These are phyloP conservation scores for Cairina moschata DNA, from an alignment of 2,113 vertebrate species.

Conservation along the genomic window DNA sequence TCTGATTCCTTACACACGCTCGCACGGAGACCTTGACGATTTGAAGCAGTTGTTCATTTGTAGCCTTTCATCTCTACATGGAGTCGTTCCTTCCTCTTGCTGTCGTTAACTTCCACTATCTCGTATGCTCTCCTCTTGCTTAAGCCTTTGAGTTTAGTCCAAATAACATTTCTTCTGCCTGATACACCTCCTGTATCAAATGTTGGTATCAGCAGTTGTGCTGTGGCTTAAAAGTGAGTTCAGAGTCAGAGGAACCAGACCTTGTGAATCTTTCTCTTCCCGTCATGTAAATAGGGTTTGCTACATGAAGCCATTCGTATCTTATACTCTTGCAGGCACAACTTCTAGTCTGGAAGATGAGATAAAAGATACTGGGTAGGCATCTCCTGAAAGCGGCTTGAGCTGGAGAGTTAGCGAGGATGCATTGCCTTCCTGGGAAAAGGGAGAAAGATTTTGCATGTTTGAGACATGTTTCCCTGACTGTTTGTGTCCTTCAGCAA, in stretches of 20 bases:
- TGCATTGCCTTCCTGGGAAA: background rate
- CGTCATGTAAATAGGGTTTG: background rate
- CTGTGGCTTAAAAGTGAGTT: background rate
- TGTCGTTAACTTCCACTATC: background rate
- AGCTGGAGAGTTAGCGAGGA: background rate
- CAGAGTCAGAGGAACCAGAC: background rate
- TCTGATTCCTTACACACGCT: accelerated
- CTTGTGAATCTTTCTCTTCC: background rate
- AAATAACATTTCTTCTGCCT: background rate
- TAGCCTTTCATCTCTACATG: background rate
- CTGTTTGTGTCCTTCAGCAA: background rate
- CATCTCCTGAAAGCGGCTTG: background rate
- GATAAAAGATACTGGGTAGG: background rate
- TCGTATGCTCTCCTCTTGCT: background rate
- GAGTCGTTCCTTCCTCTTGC: background rate
- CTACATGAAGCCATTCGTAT: background rate
- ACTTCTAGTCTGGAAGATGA: background rate
- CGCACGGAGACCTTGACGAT: background rate
- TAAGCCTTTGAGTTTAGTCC: background rate
- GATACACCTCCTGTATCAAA: background rate
- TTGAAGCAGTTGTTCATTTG: background rate
- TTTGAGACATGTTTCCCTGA: background rate
- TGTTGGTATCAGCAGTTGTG: background rate
- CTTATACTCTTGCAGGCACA: background rate
- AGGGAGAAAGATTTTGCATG: background rate